These are phyloP conservation scores for Apostichopus parvimensis DNA, from an alignment of 35 echinoderm and acorn worm species.

Conservation along the genomic window DNA sequence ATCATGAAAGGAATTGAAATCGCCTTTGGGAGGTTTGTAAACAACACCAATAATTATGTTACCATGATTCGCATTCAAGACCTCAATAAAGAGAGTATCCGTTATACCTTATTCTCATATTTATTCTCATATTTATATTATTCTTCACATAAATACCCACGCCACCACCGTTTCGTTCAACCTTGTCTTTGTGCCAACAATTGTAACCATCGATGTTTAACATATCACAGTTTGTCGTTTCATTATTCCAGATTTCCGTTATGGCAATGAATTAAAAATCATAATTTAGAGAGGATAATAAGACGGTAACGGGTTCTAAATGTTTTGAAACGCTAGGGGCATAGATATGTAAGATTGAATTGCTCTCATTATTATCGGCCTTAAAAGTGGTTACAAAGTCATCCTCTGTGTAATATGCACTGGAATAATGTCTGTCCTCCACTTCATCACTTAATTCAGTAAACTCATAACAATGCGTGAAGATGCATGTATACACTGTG, in stretches of 20 bases:
- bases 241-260: conserved; percentile 3
- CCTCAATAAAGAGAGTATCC: background rate
- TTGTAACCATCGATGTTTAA: too few relatives aligned
- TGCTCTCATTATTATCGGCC: background rate
- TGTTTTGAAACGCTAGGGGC: background rate
- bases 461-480: background rate
- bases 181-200: too few relatives aligned
- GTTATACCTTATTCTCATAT: background rate
- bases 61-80: conserved; percentile 10
- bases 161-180: too few relatives aligned
- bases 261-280: conserved; percentile 16
- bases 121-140: too few relatives aligned
- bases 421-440: background rate
- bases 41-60: conserved; percentile 3
- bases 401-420: background rate
- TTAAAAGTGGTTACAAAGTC: background rate
- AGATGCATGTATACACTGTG: too few relatives aligned
- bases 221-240: background rate
- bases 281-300: background rate
- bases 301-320: background rate
- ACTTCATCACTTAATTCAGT: conserved; percentile 17
- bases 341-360: conserved; percentile 10
- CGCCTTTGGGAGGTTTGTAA: background rate
- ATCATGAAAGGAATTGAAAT: background rate
- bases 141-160: too few relatives aligned